These are phyloP conservation scores for Drosophila paranaensis DNA, from an alignment of 2,888 invertebrate genomes.

Conservation along the genomic window DNA sequence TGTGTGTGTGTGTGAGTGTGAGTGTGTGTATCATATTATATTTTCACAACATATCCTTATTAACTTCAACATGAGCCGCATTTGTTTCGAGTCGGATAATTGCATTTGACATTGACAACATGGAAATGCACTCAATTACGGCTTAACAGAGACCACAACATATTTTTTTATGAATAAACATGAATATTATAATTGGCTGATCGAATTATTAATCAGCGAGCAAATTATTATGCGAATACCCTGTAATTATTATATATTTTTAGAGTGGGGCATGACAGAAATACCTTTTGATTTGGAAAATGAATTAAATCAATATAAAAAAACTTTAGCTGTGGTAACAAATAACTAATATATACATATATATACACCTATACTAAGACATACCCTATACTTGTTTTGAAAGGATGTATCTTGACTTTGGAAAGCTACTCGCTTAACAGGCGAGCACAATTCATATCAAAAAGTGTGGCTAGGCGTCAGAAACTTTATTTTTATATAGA, in stretches of 20 bases:
- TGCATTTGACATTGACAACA: conserved; percentile 58
- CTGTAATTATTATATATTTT: background rate
- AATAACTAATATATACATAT: background rate
- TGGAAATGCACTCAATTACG: conserved; percentile 63
- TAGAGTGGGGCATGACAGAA: too few relatives aligned
- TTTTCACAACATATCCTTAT: conserved; percentile 21
- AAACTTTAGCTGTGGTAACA: background rate
- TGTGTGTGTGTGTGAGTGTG: conserved; percentile 19
- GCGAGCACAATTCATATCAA: background rate
- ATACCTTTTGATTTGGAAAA: background rate
- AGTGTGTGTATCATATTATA: conserved; percentile 5
- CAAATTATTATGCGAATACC: background rate
- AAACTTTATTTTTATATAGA: too few relatives aligned
- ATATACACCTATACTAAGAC: background rate
- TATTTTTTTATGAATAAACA: background rate
- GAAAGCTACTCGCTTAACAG: background rate
- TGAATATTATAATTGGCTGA: background rate
- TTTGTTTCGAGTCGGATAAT: conserved; percentile 42
- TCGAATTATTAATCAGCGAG: background rate
- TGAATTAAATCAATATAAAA: background rate
- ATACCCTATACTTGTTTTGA: background rate
- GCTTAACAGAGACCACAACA: background rate
- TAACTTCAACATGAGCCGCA: conserved; percentile 32
- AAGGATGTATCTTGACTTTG: background rate
- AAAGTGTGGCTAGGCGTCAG: too few relatives aligned